Conservation (phyloP, 2,888 invertebrate species). For the Girardia tigrina region DNA sequence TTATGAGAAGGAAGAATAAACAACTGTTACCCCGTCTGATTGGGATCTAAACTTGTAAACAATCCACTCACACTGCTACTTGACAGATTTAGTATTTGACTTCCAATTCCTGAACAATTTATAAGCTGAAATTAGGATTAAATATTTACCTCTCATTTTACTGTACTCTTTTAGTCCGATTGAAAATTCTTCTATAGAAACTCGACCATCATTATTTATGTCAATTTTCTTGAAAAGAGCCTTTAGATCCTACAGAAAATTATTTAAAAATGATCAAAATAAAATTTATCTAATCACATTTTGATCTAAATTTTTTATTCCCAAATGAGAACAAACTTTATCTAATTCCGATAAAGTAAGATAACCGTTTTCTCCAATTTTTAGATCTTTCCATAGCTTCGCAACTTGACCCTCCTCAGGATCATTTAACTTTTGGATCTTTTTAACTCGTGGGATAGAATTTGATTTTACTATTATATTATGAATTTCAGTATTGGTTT, state of each 20-base stretch:
- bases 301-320: constrained; percentile 52
- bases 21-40: not conserved
- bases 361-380: constrained; percentile 57
- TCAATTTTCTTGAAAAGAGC: not conserved
- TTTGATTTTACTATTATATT: not conserved
- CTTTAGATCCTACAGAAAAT: not conserved
- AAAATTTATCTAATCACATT: not conserved
- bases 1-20: not conserved
- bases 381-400: constrained; percentile 58
- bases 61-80: not conserved
- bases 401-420: constrained; percentile 55
- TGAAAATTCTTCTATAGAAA: not conserved
- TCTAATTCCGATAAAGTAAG: constrained; percentile 58
- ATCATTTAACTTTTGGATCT: not conserved
- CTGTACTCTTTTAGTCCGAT: not conserved
- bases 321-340: constrained; percentile 59
- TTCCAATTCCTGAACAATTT: not conserved
- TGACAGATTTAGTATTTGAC: not conserved
- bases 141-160: not conserved
- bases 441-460: not conserved
- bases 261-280: not conserved
- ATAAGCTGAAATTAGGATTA: too few relatives aligned
- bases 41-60: not conserved
- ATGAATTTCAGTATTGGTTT: not conserved
- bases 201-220: not conserved